Conservation (phyloP, 2,888 invertebrate species). For the Sinopyrophorus schimmeli region DNA sequence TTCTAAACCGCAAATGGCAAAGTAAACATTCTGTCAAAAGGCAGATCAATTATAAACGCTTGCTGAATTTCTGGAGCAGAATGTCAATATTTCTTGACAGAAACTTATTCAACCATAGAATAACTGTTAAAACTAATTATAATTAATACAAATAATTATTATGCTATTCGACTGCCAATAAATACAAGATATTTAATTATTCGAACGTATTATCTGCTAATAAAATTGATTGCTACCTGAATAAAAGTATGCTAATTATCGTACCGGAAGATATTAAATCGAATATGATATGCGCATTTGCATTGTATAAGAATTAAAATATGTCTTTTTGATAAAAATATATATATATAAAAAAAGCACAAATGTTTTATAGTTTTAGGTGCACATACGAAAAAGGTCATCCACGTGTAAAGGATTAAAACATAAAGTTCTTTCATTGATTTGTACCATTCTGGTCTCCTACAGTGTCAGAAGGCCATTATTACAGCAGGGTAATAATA, state of each 20-base stretch:
- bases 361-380: not conserved
- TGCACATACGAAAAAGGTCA: conserved; percentile 16
- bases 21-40: conserved; percentile 3
- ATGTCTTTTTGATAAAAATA: too few species aligned
- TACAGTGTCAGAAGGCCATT: conserved; percentile 17
- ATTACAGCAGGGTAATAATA: conserved; percentile 13
- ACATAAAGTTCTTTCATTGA: conserved; percentile 15
- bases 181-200: conserved; percentile 23
- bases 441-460: conserved; percentile 12
- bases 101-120: conserved; percentile 13
- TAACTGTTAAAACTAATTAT: conserved; percentile 19
- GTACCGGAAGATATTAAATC: conserved; percentile 7
- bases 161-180: conserved; percentile 19
- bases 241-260: conserved; percentile 13
- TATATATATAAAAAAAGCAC: too few species aligned
- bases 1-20: conserved; percentile 7
- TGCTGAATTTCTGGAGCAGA: conserved; percentile 7
- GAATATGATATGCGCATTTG: conserved; percentile 1
- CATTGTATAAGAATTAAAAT: too few species aligned
- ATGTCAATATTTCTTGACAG: conserved; percentile 13
- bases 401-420: conserved; percentile 23
- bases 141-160: conserved; percentile 19
- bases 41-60: conserved; percentile 9
- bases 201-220: conserved; percentile 15
- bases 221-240: conserved; percentile 18